Conservation (phyloP, 1,140 invertebrate genomes). For the Armadillidium nasatum region DNA sequence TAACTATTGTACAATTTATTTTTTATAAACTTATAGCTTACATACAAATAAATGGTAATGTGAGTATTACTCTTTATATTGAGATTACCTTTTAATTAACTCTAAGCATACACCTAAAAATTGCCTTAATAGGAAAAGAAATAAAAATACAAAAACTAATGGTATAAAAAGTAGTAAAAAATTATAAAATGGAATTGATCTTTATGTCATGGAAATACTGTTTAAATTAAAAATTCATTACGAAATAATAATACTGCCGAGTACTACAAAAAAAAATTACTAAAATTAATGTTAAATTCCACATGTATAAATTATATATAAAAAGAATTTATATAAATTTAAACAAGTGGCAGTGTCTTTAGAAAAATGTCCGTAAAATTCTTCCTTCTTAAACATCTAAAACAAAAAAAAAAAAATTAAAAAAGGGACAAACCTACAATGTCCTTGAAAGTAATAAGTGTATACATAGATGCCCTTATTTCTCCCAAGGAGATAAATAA, state of each 20-base stretch:
- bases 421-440: background rate
- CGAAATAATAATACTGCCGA: background rate
- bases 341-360: slow-evolving; percentile 6
- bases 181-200: slow-evolving; percentile 6
- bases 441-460: background rate
- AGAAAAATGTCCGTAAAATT: background rate
- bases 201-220: background rate
- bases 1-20: background rate
- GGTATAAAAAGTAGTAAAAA: background rate
- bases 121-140: background rate
- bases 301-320: background rate
- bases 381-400: background rate
- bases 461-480: background rate
- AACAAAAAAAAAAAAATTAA: no score
- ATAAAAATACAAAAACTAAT: background rate
- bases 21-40: background rate
- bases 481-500: background rate
- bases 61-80: background rate
- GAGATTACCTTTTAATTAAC: background rate
- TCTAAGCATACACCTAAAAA: background rate
- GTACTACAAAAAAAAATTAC: background rate
- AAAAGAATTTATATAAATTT: background rate
- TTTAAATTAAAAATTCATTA: background rate
- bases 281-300: background rate
- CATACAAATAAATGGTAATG: background rate